Percentiles rank a stretch among this genome's conserved stretches.
Conservation (phyloP, 92 coral and sea anemone species). For the Ricordea florida region DNA sequence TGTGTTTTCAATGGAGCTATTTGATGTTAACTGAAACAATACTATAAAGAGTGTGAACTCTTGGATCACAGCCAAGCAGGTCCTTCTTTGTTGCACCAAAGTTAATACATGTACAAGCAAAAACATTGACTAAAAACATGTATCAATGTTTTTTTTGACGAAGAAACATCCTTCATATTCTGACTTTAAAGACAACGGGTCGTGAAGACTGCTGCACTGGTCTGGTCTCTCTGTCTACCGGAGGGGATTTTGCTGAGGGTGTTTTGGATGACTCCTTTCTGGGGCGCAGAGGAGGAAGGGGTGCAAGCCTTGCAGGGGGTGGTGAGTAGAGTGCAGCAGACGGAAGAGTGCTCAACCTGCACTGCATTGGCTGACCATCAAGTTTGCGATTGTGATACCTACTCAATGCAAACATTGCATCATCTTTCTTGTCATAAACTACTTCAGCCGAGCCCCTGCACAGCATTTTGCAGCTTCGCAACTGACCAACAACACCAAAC, state of each 20-base stretch:
- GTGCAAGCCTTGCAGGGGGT: slow-evolving; percentile 50
- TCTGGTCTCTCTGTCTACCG: slow-evolving; percentile 7
- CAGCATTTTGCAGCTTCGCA: slow-evolving; percentile 80
- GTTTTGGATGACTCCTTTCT: slow-evolving; percentile 18
- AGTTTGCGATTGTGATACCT: slow-evolving; percentile 86
- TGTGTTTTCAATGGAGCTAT: too few species aligned
- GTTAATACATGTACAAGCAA: too few species aligned
- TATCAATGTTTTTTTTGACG: background rate
- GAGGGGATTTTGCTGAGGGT: slow-evolving; percentile 20
- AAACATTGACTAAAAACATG: background rate
- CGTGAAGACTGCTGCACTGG: slow-evolving; percentile 16
- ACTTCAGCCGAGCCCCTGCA: slow-evolving; percentile 84
- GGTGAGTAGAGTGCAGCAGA: slow-evolving; percentile 59
- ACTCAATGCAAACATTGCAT: slow-evolving; percentile 69
- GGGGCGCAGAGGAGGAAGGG: slow-evolving; percentile 68
- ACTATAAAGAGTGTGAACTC: too few species aligned
- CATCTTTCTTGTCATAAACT: slow-evolving; percentile 70
- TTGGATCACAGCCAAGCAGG: too few species aligned
- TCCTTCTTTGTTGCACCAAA: too few species aligned
- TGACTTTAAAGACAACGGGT: slow-evolving; percentile 89
- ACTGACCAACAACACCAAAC: slow-evolving; percentile 78
- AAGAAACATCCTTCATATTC: slow-evolving; percentile 28
- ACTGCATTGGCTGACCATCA: slow-evolving; percentile 93
- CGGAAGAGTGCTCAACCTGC: slow-evolving; percentile 66
- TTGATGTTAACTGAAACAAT: too few species aligned